These are phyloP conservation scores for Eutolmus rufibarbis DNA, from an alignment of 2,888 invertebrate species.

Conservation along the genomic window DNA sequence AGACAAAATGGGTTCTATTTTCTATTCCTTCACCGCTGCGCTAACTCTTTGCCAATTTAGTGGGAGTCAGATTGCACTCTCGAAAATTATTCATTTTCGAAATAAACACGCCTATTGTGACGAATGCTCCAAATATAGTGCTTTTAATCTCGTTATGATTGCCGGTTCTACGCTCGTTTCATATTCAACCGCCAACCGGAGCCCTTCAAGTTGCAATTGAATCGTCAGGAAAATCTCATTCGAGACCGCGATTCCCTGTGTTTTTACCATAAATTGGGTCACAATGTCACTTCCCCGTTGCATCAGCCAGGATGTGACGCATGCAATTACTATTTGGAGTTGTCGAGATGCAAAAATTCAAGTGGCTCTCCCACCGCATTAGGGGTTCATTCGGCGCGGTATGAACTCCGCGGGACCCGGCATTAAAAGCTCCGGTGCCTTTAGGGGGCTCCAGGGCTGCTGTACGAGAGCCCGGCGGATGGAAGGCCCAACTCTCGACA, in stretches of 20 bases:
- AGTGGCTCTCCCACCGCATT: not conserved
- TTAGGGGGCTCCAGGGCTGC: not conserved
- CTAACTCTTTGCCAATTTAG: not conserved
- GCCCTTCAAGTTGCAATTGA: not conserved
- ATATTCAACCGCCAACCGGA: not conserved
- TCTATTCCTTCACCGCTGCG: not conserved
- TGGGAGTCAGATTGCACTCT: not conserved
- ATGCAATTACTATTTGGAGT: slow-evolving; percentile 22
- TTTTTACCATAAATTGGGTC: not conserved
- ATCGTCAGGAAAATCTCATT: not conserved
- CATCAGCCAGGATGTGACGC: not conserved
- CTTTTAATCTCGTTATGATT: not conserved
- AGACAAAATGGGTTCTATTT: not conserved
- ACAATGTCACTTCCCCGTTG: not conserved
- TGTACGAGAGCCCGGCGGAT: not conserved
- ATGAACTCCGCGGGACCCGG: not conserved
- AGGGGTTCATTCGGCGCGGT: not conserved
- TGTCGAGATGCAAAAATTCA: slow-evolving; percentile 20
- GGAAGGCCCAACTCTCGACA: not conserved
- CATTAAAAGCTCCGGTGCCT: not conserved
- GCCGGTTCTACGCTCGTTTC: not conserved
- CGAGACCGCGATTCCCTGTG: not conserved
- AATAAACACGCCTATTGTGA: not conserved
- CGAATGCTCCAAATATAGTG: not conserved
- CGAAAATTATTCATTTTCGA: not conserved